These are phyloP conservation scores for Gryon sp. DNA, from an alignment of 1,140 invertebrate species.

Conservation along the genomic window DNA sequence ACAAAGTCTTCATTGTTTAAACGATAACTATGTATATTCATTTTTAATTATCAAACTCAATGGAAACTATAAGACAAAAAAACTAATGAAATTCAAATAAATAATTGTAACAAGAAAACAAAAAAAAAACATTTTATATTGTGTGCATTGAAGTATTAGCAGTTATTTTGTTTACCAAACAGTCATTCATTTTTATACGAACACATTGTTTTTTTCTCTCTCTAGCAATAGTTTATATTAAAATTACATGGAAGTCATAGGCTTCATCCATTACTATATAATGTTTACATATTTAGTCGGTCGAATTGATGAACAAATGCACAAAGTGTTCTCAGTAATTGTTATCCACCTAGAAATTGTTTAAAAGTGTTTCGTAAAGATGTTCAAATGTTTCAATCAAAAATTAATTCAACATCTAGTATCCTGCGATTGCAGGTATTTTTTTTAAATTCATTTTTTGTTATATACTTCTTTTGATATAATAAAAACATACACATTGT, in stretches of 20 bases:
- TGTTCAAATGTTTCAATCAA: slow-evolving; percentile 16
- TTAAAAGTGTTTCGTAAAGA: slow-evolving; percentile 13
- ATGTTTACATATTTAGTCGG: slow-evolving; percentile 29
- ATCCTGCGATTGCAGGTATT: no score
- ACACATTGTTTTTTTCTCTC: slow-evolving; percentile 14
- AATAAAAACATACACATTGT: no score
- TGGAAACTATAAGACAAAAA: background rate
- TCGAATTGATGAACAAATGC: slow-evolving; percentile 25
- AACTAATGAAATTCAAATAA: background rate
- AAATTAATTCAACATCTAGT: slow-evolving; percentile 30
- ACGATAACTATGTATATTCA: no score
- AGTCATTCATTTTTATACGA: slow-evolving; percentile 14
- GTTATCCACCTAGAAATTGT: no score
- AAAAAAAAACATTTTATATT: slow-evolving; percentile 1
- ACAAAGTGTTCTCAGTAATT: no score
- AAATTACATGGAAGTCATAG: slow-evolving; percentile 58
- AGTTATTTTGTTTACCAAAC: slow-evolving; percentile 13
- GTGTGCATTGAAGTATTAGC: slow-evolving; percentile 25
- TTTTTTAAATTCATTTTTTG: no score
- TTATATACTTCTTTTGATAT: no score
- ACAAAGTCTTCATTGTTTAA: no score
- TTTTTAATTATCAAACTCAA: no score
- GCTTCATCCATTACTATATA: slow-evolving; percentile 34
- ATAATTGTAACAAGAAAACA: background rate
- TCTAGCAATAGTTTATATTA: slow-evolving; percentile 39